These are phyloP conservation scores for Agrochola macilenta DNA, from an alignment of 2,888 invertebrate species.

Conservation along the genomic window DNA sequence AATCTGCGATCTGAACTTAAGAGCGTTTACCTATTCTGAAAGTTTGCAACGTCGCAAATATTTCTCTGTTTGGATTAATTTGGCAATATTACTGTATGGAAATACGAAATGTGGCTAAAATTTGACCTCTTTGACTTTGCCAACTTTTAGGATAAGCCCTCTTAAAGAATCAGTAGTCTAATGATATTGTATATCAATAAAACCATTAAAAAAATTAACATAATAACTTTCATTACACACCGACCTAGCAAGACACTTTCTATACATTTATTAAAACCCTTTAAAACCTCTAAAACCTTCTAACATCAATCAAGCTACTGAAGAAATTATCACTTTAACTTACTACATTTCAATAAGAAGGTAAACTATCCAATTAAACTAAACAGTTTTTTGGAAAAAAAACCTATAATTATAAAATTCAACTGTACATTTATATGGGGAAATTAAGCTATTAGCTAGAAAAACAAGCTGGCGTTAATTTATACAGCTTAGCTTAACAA, in stretches of 20 bases:
- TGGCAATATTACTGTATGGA: too few relatives aligned
- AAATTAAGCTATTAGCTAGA: conserved; percentile 67
- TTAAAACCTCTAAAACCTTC: background rate
- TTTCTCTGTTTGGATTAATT: too few relatives aligned
- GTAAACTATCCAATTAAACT: conserved; percentile 56
- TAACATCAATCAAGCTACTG: conserved; percentile 30
- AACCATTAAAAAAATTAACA: background rate
- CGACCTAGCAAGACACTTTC: too few relatives aligned
- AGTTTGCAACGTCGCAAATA: too few relatives aligned
- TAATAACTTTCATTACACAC: background rate
- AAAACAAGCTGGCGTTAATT: conserved; percentile 67
- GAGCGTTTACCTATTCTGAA: too few relatives aligned
- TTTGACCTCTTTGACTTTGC: too few relatives aligned
- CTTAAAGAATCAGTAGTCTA: too few relatives aligned
- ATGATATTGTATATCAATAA: background rate
- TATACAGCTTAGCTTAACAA: conserved; percentile 68
- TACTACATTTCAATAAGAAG: conserved; percentile 46
- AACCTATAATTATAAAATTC: conserved; percentile 60
- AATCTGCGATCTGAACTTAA: too few relatives aligned
- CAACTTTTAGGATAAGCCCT: too few relatives aligned
- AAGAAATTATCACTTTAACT: conserved; percentile 21
- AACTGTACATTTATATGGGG: conserved; percentile 50
- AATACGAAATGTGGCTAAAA: too few relatives aligned
- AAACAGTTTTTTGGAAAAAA: conserved; percentile 37
- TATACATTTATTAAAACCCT: conserved; percentile 13